phyloP scores from a whole-genome alignment of 2,797 vertebrate species.

The Lutjanus argentimaculatus region DNA sequence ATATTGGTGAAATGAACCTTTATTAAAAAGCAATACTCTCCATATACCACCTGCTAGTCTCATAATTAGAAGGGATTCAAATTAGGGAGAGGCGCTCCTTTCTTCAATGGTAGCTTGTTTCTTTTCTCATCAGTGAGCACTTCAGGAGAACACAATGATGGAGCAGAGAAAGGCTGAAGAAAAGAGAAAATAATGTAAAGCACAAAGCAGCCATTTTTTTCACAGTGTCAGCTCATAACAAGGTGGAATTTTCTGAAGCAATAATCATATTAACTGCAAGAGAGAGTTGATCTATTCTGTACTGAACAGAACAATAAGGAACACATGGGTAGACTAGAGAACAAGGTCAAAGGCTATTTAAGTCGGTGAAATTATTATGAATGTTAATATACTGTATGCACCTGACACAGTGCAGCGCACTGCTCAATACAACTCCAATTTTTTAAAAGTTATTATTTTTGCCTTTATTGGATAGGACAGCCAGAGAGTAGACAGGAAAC shows the following conservation, averaged over 20 bases:
- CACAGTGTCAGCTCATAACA: not conserved
- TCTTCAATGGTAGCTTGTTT: slow-evolving; percentile 56
- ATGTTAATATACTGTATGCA: no score
- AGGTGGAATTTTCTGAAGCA: no score
- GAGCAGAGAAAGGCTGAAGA: slow-evolving; percentile 41
- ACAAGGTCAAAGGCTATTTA: no score
- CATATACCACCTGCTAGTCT: slow-evolving; percentile 78
- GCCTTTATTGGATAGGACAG: no score
- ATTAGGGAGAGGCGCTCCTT: slow-evolving; percentile 68
- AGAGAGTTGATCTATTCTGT: no score
- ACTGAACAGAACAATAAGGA: no score
- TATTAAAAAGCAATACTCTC: slow-evolving; percentile 74
- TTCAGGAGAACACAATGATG: not conserved
- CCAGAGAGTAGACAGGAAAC: no score
- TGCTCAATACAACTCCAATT: no score
- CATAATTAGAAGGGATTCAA: slow-evolving; percentile 76
- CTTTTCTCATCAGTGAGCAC: slow-evolving; percentile 50
- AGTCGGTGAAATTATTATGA: no score
- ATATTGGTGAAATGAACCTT: slow-evolving; percentile 79
- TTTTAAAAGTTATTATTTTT: no score
- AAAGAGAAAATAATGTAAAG: slow-evolving; percentile 29
- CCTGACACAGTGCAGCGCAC: no score
- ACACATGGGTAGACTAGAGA: no score
- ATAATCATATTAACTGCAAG: not conserved
- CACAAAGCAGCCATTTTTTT: slow-evolving; percentile 51